Evolutionary conservation across 1,140 invertebrate species (phyloP), one percentile per base, ranked within the genome.

Genomic region (Trinorchestia longiramus): DNA sequence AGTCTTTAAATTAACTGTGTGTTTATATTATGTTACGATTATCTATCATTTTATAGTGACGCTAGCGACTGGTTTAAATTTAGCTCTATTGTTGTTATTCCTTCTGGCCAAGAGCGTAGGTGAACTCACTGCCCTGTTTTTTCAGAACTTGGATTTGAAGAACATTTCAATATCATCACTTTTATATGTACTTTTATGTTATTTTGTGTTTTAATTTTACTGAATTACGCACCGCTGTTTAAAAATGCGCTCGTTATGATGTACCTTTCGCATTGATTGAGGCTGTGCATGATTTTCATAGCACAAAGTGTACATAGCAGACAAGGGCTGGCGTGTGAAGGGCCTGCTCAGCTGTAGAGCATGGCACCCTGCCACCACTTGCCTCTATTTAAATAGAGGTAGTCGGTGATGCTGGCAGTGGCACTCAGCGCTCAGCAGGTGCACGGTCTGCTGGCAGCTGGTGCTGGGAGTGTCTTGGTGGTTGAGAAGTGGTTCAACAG

Each of bases 331-430:
- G 62, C 62, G 28, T 3, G 36, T 19, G 62, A 1, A 19, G 62
- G 11, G 28, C 62, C 62, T 77, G 62, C 62, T 77, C 62, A 77
- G 62, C 62, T 43, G 88, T 91, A 41, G 88, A 91, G 41, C 15
- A 42, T 91, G 88, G 88, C 88, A 91, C 88, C 43, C 41, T 42
- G 88, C 88, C 88, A 91, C 88, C 88, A 91, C 88, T 91, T 91
- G 88, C 43, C 11, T 23, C 43, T 91, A 91, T 91, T 91, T 91
- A 91, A 91, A 91, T 91, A 91, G 88, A 91, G 88, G 43, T 42
- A 36, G 43, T 8, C 36, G 88, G 28, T 15, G 88, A 23, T 43
- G 88, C 88, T 91, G 88, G 88, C 88, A 91, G 88, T 91, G 88
- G 41, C 41, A 91, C 88, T 91, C 41, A 28, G 41, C 88, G 28